Evolutionary conservation across 2,888 invertebrate species (phyloP).

Genomic region (Ectemnius cavifrons): DNA sequence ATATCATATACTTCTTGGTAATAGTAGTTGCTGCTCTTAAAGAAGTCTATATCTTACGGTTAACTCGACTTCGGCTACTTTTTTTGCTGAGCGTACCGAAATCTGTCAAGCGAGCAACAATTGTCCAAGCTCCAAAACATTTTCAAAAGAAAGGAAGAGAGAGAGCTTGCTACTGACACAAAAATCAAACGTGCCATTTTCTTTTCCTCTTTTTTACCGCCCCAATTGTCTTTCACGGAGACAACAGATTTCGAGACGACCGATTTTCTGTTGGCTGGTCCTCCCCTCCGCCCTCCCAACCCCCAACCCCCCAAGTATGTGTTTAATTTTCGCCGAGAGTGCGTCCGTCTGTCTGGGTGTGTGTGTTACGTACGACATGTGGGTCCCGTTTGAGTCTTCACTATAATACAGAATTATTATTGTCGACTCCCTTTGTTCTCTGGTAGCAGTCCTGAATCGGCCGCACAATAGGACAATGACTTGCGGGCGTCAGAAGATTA

Average conservation of each 20-base stretch:
- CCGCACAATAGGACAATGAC: slow-evolving; percentile 56
- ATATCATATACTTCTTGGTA: slow-evolving; percentile 26
- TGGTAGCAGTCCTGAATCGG: slow-evolving; percentile 47
- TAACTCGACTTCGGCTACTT: slow-evolving; percentile 45
- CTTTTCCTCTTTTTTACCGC: slow-evolving; percentile 1
- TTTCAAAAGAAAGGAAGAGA: background rate
- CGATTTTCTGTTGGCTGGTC: slow-evolving; percentile 46
- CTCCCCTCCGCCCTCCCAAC: no score
- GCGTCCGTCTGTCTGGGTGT: slow-evolving; percentile 57
- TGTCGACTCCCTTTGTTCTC: slow-evolving; percentile 57
- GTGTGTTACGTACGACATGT: slow-evolving; percentile 37
- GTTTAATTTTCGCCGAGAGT: slow-evolving; percentile 68
- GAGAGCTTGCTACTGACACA: background rate
- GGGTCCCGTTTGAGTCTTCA: slow-evolving; percentile 67
- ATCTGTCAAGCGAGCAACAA: slow-evolving; percentile 42
- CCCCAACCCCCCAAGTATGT: slow-evolving; percentile 41
- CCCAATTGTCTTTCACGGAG: background rate
- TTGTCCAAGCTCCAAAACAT: background rate
- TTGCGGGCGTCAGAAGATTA: slow-evolving; percentile 52
- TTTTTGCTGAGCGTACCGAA: slow-evolving; percentile 43
- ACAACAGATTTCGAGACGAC: slow-evolving; percentile 54
- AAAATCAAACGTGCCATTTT: background rate
- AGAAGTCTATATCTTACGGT: slow-evolving; percentile 17
- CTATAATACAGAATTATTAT: slow-evolving; percentile 78
- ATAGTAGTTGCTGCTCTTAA: slow-evolving; percentile 54